Conservation (phyloP, 2,113 vertebrate genomes). For the Oryzias woworae region DNA sequence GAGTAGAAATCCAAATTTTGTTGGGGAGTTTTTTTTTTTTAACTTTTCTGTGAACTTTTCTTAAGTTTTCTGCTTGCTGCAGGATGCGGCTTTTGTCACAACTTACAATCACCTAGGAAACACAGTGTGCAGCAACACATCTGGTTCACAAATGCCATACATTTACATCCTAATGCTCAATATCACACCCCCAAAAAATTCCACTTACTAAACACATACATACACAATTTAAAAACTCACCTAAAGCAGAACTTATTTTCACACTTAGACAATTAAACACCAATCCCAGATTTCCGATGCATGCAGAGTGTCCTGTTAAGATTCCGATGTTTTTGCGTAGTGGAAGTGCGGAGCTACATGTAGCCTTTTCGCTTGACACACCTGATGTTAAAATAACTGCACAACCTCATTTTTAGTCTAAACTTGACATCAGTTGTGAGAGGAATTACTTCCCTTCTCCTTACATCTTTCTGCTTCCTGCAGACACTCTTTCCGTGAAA, state of each 20-base stretch:
- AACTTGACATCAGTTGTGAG: constrained; percentile 50
- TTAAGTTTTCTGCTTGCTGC: neutral
- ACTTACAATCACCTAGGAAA: constrained; percentile 23
- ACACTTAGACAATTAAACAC: constrained; percentile 55
- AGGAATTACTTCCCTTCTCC: constrained; percentile 9
- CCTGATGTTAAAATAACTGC: constrained; percentile 2
- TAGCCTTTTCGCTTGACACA: constrained; percentile 19
- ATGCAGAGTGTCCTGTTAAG: constrained; percentile 61
- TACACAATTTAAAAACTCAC: constrained; percentile 43
- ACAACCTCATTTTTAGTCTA: constrained; percentile 10
- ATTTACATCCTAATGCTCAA: constrained; percentile 49
- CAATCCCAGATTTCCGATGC: constrained; percentile 61
- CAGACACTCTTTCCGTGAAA: constrained; percentile 43
- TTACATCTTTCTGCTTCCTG: constrained; percentile 40
- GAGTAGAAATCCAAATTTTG: no score
- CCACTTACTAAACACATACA: constrained; percentile 55
- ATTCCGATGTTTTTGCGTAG: constrained; percentile 43
- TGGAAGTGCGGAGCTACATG: constrained; percentile 22
- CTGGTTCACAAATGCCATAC: constrained; percentile 45
- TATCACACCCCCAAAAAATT: constrained; percentile 30
- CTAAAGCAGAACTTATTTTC: constrained; percentile 54
- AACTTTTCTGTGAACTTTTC: neutral
- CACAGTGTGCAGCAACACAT: constrained; percentile 35
- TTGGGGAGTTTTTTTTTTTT: no score
- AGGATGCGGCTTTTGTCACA: constrained; percentile 39